Conservation (phyloP, 2,888 invertebrate genomes). For the Iselma pallidipennis region DNA sequence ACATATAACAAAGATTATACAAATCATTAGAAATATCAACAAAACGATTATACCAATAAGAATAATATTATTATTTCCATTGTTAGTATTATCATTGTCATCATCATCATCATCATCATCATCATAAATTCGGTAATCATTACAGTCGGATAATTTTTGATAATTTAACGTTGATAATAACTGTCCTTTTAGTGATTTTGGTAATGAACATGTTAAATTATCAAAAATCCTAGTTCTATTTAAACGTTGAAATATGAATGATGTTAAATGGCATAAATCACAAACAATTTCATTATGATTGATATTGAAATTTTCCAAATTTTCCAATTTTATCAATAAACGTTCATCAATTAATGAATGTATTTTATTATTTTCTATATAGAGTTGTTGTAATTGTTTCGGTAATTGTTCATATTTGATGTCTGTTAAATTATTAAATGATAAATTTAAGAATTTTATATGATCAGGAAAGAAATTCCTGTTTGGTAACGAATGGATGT, state of each 20-base stretch:
- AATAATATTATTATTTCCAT: conserved; percentile 57
- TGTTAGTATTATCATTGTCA: conserved; percentile 49
- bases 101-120: conserved; percentile 56
- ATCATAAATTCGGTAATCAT: conserved; percentile 37
- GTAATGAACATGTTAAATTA: conserved; percentile 63
- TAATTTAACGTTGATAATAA: conserved; percentile 50
- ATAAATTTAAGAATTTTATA: conserved; percentile 70
- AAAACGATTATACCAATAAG: conserved; percentile 57
- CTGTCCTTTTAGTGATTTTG: conserved; percentile 60
- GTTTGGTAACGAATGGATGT: conserved; percentile 59
- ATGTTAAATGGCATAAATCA: conserved; percentile 65
- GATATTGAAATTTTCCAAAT: conserved; percentile 60
- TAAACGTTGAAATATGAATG: conserved; percentile 60
- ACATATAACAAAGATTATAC: conserved; percentile 59
- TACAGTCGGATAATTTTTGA: conserved; percentile 56
- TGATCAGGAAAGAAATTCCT: conserved; percentile 65
- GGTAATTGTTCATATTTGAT: conserved; percentile 64
- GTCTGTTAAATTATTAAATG: conserved; percentile 68
- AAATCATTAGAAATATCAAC: conserved; percentile 59
- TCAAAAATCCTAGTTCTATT: conserved; percentile 61
- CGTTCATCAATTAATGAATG: conserved; percentile 63
- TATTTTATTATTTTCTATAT: conserved; percentile 75
- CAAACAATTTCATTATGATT: conserved; percentile 72
- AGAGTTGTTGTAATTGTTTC: conserved; percentile 65
- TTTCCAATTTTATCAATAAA: conserved; percentile 63